Conservation (phyloP, 1,140 invertebrate species). For the Oscheius sp. region DNA sequence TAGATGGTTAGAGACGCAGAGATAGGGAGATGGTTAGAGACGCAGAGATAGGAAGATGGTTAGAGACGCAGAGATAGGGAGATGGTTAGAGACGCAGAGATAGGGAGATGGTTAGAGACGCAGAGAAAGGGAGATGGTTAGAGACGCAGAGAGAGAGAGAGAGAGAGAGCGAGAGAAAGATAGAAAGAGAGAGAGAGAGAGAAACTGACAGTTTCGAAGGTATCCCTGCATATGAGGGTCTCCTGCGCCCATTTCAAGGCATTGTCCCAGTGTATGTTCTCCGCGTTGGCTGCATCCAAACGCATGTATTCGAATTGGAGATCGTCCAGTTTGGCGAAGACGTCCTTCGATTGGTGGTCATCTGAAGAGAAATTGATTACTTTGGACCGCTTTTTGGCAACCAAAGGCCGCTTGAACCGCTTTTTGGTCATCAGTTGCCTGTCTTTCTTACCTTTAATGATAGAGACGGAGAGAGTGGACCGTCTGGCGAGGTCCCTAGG, state of each 20-base stretch:
- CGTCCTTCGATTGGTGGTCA: not conserved
- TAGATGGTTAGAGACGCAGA: no score
- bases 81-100: no score
- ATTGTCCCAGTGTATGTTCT: slow-evolving; percentile 21
- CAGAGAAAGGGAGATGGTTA: no score
- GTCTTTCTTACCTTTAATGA: not conserved
- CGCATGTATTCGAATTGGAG: not conserved
- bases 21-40: no score
- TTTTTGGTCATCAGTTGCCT: not conserved
- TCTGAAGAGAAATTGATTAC: not conserved
- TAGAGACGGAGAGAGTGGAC: slow-evolving; percentile 12
- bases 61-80: no score
- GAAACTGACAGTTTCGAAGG: slow-evolving; percentile 5
- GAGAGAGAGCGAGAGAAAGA: no score
- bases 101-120: no score
- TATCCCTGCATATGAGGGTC: slow-evolving; percentile 16
- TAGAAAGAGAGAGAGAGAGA: not conserved
- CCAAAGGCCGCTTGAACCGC: not conserved
- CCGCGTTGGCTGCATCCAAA: slow-evolving; percentile 3
- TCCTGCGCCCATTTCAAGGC: slow-evolving; percentile 34
- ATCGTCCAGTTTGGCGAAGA: slow-evolving; percentile 2
- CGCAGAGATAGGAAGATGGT: no score
- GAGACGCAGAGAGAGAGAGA: no score
- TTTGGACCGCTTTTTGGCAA: not conserved
- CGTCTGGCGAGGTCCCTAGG: slow-evolving; percentile 5